phyloP scores from a whole-genome alignment of 37 sponge, comb jelly and placozoan genomes.

The Dysidea cf. avara region DNA sequence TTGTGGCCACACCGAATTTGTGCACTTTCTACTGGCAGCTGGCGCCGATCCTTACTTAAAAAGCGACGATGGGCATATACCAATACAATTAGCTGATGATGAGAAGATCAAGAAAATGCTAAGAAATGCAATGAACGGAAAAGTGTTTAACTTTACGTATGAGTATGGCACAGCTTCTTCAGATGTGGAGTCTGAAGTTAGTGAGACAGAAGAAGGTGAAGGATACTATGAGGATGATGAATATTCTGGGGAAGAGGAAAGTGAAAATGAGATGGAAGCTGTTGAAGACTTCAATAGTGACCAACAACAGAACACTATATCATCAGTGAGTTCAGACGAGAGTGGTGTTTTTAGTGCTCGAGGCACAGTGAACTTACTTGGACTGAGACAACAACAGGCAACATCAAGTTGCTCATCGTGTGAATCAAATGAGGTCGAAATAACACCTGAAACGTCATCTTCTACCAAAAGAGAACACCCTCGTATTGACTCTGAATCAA shows the following conservation, averaged over 20 bases:
- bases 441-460: too few species aligned
- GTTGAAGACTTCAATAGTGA: too few species aligned
- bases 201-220: conserved; percentile 44
- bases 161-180: conserved; percentile 54
- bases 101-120: conserved; percentile 70
- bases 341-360: too few species aligned
- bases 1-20: conserved; percentile 53
- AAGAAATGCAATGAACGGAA: conserved; percentile 60
- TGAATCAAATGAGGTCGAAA: too few species aligned
- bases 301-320: neutral
- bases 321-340: too few species aligned
- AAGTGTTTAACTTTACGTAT: conserved; percentile 16
- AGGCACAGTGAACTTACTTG: too few species aligned
- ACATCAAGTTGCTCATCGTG: too few species aligned
- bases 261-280: conserved; percentile 4
- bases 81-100: conserved; percentile 61
- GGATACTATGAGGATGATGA: conserved; percentile 66
- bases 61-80: conserved; percentile 61
- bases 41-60: conserved; percentile 62
- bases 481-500: too few species aligned
- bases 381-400: too few species aligned
- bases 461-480: too few species aligned
- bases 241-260: conserved; percentile 60
- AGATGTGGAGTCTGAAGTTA: conserved; percentile 45
- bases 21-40: conserved; percentile 58